A percentile compares a stretch with the other conserved stretches of the same genome.
phyloP scores from a whole-genome alignment of 2,113 vertebrate species.

The Isurus oxyrinchus region DNA sequence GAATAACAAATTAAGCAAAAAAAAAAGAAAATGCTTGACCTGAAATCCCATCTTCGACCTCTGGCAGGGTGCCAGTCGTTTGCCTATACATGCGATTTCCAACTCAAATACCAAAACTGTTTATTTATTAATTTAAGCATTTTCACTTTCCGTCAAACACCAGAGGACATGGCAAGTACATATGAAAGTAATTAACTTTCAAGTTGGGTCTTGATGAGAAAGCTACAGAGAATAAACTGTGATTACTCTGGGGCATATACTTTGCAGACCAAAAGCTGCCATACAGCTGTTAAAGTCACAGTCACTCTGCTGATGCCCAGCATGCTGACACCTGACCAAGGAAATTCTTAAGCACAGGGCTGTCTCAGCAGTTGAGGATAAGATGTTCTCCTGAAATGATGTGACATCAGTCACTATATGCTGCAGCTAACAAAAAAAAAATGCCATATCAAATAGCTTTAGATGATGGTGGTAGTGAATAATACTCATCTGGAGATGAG shows the following conservation, averaged over 20 bases:
- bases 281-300: slow-evolving; percentile 19
- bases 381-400: not conserved
- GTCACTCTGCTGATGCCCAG: not conserved
- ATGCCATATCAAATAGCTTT: not conserved
- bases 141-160: slow-evolving; percentile 33
- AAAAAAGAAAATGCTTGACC: slow-evolving; percentile 29
- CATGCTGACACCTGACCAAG: not conserved
- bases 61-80: slow-evolving; percentile 21
- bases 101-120: slow-evolving; percentile 30
- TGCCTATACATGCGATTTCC: not conserved
- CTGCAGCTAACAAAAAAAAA: not conserved
- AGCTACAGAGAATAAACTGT: slow-evolving; percentile 31
- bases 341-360: not conserved
- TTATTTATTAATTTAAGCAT: slow-evolving; percentile 38
- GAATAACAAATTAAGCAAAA: slow-evolving; percentile 31
- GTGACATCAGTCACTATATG: not conserved
- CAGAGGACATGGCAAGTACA: slow-evolving; percentile 21
- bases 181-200: slow-evolving; percentile 30
- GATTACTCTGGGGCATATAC: slow-evolving; percentile 29
- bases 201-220: slow-evolving; percentile 34
- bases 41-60: slow-evolving; percentile 27
- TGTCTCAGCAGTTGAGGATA: not conserved
- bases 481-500: not conserved
- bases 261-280: slow-evolving; percentile 21
- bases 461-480: not conserved